Evolutionary conservation across 2,888 invertebrate genomes (phyloP), one percentile per base, ranked within the genome.

Genomic region (Trileptium ribeirensis): DNA sequence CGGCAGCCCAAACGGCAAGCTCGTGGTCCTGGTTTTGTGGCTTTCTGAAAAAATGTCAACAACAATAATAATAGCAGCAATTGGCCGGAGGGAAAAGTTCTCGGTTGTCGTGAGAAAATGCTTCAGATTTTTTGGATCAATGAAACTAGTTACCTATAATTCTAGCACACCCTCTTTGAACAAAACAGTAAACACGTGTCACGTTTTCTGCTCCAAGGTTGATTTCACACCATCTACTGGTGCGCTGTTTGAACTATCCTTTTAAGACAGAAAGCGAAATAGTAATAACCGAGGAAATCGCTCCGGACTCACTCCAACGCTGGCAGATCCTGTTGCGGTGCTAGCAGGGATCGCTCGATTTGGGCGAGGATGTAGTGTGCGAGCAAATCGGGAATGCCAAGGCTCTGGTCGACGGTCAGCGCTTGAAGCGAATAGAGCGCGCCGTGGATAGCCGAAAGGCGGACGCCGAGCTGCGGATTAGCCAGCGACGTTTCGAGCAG

Each of bases 1-100:
- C 92, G 78, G 93, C 89, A 38, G 93, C 92, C 93, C 94, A 94
- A 87, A 94, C 91, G 78, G 92, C 89, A 84, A 93, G 89, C 80
- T 92, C 91, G 87, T 94, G 93, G 84, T 92, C 92, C 86, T 92
- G 92, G 85, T 89, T 90, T 80, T 89, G 88, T 29, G 82, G 82
- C 34, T 81, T 79, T 24, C 82, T 51, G 24, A 8, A 51, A 51
- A 51, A 51, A 51, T 15, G 8, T 15, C 24, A 51, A 15, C 8
- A 51, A 51, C 51, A n/a, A n/a, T n/a, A n/a, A n/a, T n/a, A n/a
- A n/a, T n/a, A n/a, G n/a, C n/a, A n/a, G n/a, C n/a, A n/a, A n/a
- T n/a, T n/a, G n/a, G n/a, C n/a, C n/a, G n/a, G n/a, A n/a, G n/a
- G n/a, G n/a, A n/a, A n/a, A n/a, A n/a, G n/a, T n/a, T n/a, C n/a